A percentile compares a stretch with the other conserved stretches of the same genome.
phyloP scores from a whole-genome alignment of 2,797 vertebrate genomes.

The Pangasius djambal region DNA sequence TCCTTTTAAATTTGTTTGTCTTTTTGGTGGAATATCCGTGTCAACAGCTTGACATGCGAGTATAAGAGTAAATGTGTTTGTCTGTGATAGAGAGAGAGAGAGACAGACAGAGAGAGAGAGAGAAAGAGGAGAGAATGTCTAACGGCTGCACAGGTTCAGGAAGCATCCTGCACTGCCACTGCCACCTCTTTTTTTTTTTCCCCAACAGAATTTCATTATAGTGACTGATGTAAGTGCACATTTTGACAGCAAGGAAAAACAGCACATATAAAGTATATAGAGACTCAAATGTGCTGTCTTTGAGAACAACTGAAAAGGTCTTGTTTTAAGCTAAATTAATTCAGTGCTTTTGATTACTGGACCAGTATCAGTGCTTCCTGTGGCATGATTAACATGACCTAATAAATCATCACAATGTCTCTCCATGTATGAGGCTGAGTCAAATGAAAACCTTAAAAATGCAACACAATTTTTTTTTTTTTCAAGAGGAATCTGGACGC shows the following conservation, averaged over 20 bases:
- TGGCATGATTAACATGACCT: slow-evolving; percentile 13
- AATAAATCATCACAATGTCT: not conserved
- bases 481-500: not conserved
- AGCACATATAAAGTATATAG: not conserved
- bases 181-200: slow-evolving; percentile 16
- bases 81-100: not conserved
- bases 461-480: not conserved
- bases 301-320: slow-evolving; percentile 4
- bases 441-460: not conserved
- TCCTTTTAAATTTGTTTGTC: slow-evolving; percentile 26
- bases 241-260: slow-evolving; percentile 27
- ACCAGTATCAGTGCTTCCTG: not conserved
- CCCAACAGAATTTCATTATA: slow-evolving; percentile 20
- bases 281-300: slow-evolving; percentile 12
- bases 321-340: slow-evolving; percentile 1
- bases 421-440: not conserved
- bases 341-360: not conserved
- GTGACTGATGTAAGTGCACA: slow-evolving; percentile 26
- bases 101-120: slow-evolving; percentile 16
- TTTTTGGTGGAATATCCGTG: slow-evolving; percentile 10
- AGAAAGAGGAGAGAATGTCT: slow-evolving; percentile 33
- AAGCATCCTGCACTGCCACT: slow-evolving; percentile 34
- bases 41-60: slow-evolving; percentile 15
- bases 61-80: not conserved
- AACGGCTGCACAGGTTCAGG: slow-evolving; percentile 36